A percentile compares a stretch with the other conserved stretches of the same genome.
Evolutionary conservation across 2,888 invertebrate genomes (phyloP).

Genomic region (Disparrhopalites patrizii): DNA sequence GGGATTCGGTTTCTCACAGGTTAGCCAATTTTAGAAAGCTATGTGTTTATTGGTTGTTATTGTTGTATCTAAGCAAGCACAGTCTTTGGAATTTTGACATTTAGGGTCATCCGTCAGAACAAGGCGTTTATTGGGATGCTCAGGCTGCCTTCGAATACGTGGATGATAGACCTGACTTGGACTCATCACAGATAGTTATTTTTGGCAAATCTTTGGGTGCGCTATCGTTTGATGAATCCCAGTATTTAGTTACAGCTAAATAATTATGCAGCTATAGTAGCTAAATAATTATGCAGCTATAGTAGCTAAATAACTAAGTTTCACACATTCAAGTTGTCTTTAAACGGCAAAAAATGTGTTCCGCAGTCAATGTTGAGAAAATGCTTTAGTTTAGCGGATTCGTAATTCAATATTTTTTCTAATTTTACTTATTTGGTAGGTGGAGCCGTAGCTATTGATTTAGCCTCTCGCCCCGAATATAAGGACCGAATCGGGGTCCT

Average conservation of each 20-base stretch:
- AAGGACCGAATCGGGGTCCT: neutral
- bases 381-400: neutral
- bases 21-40: neutral
- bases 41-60: neutral
- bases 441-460: conserved; percentile 16
- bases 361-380: neutral
- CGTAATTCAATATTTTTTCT: too few relatives aligned
- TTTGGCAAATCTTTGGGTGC: conserved; percentile 13
- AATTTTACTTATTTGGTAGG: neutral
- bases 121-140: conserved; percentile 12
- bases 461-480: neutral
- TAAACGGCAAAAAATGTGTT: too few relatives aligned
- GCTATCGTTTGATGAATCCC: too few relatives aligned
- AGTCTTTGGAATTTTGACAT: neutral
- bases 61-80: neutral
- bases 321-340: too few relatives aligned
- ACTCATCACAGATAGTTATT: conserved; percentile 9
- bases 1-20: conserved; percentile 16
- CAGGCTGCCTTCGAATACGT: conserved; percentile 23
- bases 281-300: neutral
- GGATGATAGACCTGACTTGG: neutral
- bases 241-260: too few relatives aligned
- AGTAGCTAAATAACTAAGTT: neutral
- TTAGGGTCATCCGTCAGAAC: conserved; percentile 1
- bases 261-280: neutral